Percentiles rank a stretch among this genome's conserved stretches.
Evolutionary conservation across 2,888 invertebrate genomes (phyloP).

Genomic region (Pardosa pseudoannulata): DNA sequence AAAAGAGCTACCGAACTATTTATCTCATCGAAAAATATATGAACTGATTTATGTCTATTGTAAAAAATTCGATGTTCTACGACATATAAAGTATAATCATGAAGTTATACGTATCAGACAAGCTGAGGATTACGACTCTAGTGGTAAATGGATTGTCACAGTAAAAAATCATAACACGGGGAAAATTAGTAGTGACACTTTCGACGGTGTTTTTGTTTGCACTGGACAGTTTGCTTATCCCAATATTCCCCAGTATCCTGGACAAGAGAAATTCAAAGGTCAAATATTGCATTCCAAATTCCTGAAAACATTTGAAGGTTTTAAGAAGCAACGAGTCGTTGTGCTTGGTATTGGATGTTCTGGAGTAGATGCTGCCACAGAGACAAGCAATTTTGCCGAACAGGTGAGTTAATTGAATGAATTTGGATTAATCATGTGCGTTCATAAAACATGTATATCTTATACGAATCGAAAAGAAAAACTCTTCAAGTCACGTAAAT

Average conservation of each 20-base stretch:
- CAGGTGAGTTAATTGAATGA: constrained; percentile 74
- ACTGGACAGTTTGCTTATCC: constrained; percentile 79
- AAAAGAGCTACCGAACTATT: constrained; percentile 78
- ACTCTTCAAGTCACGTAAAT: no score
- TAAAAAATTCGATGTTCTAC: constrained; percentile 29
- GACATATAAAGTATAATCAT: constrained; percentile 75
- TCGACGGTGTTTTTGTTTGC: constrained; percentile 79
- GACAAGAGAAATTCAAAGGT: constrained; percentile 76
- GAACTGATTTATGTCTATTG: constrained; percentile 38
- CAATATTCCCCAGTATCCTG: constrained; percentile 77
- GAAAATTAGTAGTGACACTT: constrained; percentile 61
- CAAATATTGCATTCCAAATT: constrained; percentile 74
- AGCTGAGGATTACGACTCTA: constrained; percentile 56
- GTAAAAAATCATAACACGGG: constrained; percentile 46
- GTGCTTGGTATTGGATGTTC: constrained; percentile 80
- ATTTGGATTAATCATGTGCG: no score
- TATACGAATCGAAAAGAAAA: no score
- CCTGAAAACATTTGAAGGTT: constrained; percentile 72
- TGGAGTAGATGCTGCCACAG: constrained; percentile 78
- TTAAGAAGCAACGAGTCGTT: constrained; percentile 77
- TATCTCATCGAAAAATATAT: constrained; percentile 75
- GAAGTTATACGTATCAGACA: constrained; percentile 74
- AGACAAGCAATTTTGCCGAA: constrained; percentile 76
- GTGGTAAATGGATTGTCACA: constrained; percentile 73
- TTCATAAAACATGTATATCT: no score